Percentiles rank a stretch among this genome's conserved stretches.
These are phyloP conservation scores for Marcusenius ussheri DNA, from an alignment of 2,113 vertebrate species.

Conservation along the genomic window DNA sequence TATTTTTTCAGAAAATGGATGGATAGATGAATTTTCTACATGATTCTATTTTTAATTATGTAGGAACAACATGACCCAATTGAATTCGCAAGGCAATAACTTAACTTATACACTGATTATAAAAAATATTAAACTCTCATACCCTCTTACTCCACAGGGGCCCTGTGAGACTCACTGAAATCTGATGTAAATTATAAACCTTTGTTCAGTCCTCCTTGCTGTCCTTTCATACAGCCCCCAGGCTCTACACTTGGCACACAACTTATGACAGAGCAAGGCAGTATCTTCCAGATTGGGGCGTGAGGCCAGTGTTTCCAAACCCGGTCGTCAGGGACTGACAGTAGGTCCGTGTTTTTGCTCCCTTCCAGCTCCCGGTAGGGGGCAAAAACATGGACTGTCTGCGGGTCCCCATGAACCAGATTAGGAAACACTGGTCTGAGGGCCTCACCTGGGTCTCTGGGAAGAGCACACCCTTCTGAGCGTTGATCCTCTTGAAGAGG, in stretches of 20 bases:
- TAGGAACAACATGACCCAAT: not conserved
- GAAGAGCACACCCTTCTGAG: slow-evolving; percentile 84
- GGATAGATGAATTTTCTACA: not conserved
- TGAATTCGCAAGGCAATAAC: not conserved
- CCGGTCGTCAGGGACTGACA: not conserved
- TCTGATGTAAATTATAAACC: not conserved
- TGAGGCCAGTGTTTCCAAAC: not conserved
- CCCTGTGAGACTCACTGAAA: not conserved
- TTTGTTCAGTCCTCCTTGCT: not conserved
- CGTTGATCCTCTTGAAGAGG: slow-evolving; percentile 92
- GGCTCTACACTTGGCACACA: not conserved
- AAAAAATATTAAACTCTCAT: not conserved
- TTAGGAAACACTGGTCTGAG: not conserved
- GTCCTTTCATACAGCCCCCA: not conserved
- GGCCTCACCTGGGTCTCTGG: slow-evolving; percentile 81
- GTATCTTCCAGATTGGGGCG: not conserved
- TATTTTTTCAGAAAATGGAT: not conserved
- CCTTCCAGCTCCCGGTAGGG: not conserved
- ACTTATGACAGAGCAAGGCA: not conserved
- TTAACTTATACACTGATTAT: not conserved
- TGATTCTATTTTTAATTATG: not conserved
- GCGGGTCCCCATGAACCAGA: not conserved
- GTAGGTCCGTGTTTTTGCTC: not conserved
- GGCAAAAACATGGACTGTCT: not conserved
- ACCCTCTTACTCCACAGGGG: not conserved